A percentile compares a stretch with the other conserved stretches of the same genome.
Evolutionary conservation across 2,113 vertebrate species (phyloP).

Genomic region (Catagonus wagneri): DNA sequence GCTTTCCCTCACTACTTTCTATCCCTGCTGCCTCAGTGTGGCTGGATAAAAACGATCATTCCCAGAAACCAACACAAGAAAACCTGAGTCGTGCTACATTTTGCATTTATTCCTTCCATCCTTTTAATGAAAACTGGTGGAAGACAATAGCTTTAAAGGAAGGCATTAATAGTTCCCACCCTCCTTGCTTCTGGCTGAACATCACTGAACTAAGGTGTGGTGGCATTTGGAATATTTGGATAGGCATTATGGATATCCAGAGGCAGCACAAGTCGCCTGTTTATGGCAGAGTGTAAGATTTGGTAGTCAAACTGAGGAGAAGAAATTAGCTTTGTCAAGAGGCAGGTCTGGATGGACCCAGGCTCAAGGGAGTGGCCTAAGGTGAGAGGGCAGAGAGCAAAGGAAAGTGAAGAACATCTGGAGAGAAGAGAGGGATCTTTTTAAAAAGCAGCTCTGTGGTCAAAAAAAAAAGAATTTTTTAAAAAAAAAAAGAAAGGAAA

Average conservation of each 20-base stretch:
- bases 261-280: slow-evolving; percentile 21
- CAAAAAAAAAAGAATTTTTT: neutral
- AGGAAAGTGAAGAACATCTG: neutral
- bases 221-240: neutral
- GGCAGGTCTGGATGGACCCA: neutral
- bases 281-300: slow-evolving; percentile 15
- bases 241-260: slow-evolving; percentile 15
- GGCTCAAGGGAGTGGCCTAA: neutral
- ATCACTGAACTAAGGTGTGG: slow-evolving; percentile 31
- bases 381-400: neutral
- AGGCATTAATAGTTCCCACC: slow-evolving; percentile 9
- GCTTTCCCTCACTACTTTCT: slow-evolving; percentile 27
- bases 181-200: slow-evolving; percentile 29
- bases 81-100: neutral
- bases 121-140: slow-evolving; percentile 59
- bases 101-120: slow-evolving; percentile 25
- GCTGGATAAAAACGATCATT: neutral
- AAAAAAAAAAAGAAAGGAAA: neutral
- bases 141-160: slow-evolving; percentile 66
- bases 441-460: neutral
- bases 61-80: slow-evolving; percentile 38
- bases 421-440: slow-evolving; percentile 24
- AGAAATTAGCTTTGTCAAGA: slow-evolving; percentile 63
- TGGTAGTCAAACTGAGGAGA: slow-evolving; percentile 53
- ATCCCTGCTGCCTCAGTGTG: neutral